Percentiles rank a stretch among this genome's conserved stretches.
Conservation (phyloP, 2,888 invertebrate species). For the Isoperla grammatica region DNA sequence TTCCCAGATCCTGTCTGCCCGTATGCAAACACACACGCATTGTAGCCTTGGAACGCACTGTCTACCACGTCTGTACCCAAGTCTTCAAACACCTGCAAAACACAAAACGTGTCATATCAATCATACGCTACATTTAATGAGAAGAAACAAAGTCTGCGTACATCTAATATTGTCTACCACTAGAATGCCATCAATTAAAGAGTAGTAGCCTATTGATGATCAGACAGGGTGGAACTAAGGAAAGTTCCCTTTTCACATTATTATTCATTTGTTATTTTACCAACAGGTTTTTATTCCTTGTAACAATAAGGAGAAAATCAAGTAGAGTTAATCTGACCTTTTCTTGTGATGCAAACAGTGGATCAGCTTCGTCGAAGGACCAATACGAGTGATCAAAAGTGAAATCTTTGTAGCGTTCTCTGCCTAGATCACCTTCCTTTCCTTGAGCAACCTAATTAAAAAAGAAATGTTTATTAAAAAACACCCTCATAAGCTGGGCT, state of each 20-base stretch:
- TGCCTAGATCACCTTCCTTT: conserved; percentile 27
- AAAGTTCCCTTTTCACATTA: too few species aligned
- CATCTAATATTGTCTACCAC: too few species aligned
- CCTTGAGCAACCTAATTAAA: conserved; percentile 24
- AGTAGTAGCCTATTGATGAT: too few species aligned
- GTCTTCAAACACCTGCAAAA: conserved; percentile 58
- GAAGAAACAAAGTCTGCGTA: too few species aligned
- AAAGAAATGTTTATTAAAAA: too few species aligned
- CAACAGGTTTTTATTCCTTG: too few species aligned
- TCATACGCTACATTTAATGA: too few species aligned
- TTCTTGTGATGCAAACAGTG: conserved; percentile 74
- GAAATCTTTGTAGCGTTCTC: conserved; percentile 74
- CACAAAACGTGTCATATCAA: too few species aligned
- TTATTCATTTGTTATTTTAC: too few species aligned
- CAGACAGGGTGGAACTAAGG: too few species aligned
- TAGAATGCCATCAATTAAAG: too few species aligned
- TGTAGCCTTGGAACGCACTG: conserved; percentile 79
- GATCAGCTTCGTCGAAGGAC: conserved; percentile 66
- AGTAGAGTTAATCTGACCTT: conserved; percentile 48
- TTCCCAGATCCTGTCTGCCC: conserved; percentile 90
- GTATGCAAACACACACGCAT: conserved; percentile 87
- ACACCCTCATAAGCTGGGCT: too few species aligned
- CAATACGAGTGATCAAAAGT: conserved; percentile 88
- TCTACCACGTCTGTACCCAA: conserved; percentile 72
- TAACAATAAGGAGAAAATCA: not conserved